Evolutionary conservation across 1,140 invertebrate genomes (phyloP), one percentile per base, ranked within the genome.

Genomic region (Ephestia elutella): DNA sequence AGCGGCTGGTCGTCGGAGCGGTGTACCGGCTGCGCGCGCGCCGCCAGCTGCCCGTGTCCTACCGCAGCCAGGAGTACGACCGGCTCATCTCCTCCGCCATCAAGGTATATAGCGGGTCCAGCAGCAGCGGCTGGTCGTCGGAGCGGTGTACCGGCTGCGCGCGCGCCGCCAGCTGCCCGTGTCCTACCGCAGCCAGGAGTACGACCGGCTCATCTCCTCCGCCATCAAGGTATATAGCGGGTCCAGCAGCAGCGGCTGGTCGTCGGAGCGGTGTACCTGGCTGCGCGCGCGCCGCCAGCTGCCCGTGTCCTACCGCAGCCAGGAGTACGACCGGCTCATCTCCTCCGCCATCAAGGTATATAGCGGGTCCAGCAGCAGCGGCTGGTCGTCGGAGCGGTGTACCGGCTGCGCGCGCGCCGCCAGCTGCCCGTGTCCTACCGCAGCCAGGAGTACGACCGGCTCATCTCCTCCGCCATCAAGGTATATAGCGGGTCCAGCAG

Each of bases 291-390:
- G 95, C 17, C 88, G 93, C 11, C 91, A 92, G 71, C 90, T 92
- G 51, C 93, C 94, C 18, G 93, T 96, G 49, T 97, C 93, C 68
- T 96, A 97, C 71, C 91, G 92, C 55, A 95, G 97, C 66, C 96
- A 96, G 75, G 96, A 98, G 78, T 99, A 96, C 84, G 97, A 98
- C 82, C 94, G 97, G 15, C 92, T 98, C 69, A 98, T 98, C 50
- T 95, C 96, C 75, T 96, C 95, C 51, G 97, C 97, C 11, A 95
- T 98, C 57, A 93, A 96, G 86, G 93, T 93, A 18, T 20, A 19
- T 49, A 5, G 17, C 13, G n/a, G n/a, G n/a, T n/a, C n/a, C n/a
- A n/a, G n/a, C n/a, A n/a, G n/a, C n/a, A n/a, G n/a, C n/a, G n/a
- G n/a, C n/a, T n/a, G n/a, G n/a, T n/a, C n/a, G n/a, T n/a, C n/a